Base-by-base conservation (phyloP, 2,888 invertebrate species). In the Oscheius myriophilus region DNA sequence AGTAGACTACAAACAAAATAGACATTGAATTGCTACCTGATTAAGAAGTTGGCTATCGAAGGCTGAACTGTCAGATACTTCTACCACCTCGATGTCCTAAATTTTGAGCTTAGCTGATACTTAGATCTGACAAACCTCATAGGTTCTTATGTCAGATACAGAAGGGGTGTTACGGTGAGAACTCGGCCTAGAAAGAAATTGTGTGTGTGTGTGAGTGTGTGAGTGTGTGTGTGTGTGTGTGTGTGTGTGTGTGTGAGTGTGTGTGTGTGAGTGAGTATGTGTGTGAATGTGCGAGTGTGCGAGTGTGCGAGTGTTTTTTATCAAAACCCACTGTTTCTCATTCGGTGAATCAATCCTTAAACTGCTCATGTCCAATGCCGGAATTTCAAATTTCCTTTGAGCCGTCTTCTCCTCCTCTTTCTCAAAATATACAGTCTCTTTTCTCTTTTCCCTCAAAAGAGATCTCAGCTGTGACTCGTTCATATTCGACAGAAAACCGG, bases 1-100 rank as follows among this genome's bases (percentile, higher is more conserved):
- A n/a, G n/a, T n/a, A n/a, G n/a, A n/a, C n/a, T n/a, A n/a, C n/a
- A n/a, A n/a, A n/a, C n/a, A n/a, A n/a, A n/a, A n/a, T n/a, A n/a
- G n/a, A n/a, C n/a, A n/a, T n/a, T n/a, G n/a, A n/a, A n/a, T n/a
- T n/a, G n/a, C n/a, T n/a, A 33, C 33, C 33, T 33, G 18, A 4
- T 18, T 23, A 2, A 55, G 18, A 14, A 55, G 26, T 12, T 59
- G 46, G 26, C 45, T 26, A 25, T 61, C 49, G 18, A 49, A n/a
- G 46, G 33, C 49, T 16, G 61, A 61, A 39, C 61, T 61, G 21
- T 61, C 61, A 12, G 61, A 45, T 3, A 61, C 61, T 61, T 61
- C 61, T 11, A 61, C 61, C 2, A 49, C 49, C 33, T 61, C 61
- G 12, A 39, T n/a, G 3, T 46, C 49, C 12, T 33, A 9, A 26